Evolutionary conservation across 2,113 vertebrate genomes (phyloP).

Genomic region (Cryptoleucopteryx plumbea): DNA sequence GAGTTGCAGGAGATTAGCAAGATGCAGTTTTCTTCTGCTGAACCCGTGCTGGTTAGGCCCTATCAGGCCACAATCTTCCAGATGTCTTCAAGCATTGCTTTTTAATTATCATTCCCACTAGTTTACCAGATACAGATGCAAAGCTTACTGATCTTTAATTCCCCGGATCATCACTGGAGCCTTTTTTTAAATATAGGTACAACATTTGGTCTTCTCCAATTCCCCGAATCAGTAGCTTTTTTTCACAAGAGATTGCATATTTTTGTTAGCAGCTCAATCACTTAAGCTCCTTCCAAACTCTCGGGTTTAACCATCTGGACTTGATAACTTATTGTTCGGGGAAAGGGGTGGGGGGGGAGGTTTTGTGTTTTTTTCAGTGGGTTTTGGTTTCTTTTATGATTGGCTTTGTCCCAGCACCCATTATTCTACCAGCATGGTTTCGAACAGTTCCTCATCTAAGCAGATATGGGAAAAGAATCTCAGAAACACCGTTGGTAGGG

Average conservation of each 20-base stretch:
- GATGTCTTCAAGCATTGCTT: constrained; percentile 32
- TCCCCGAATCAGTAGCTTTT: background rate
- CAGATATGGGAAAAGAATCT: constrained; percentile 9
- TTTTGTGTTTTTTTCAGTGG: background rate
- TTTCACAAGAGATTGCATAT: constrained; percentile 43
- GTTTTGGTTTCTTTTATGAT: background rate
- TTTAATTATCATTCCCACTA: constrained; percentile 44
- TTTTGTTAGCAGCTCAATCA: constrained; percentile 63
- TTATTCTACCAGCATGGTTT: constrained; percentile 9
- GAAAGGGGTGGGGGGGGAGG: background rate
- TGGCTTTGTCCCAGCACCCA: constrained; percentile 20
- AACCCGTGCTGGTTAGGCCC: background rate
- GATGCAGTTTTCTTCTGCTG: background rate
- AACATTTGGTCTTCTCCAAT: constrained; percentile 52
- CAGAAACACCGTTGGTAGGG: constrained; percentile 4
- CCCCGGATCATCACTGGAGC: constrained; percentile 23
- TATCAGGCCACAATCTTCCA: constrained; percentile 31
- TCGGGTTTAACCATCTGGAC: constrained; percentile 57
- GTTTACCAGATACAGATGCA: constrained; percentile 39
- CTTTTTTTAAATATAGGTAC: constrained; percentile 60
- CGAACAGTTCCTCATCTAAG: constrained; percentile 20
- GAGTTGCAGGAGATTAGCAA: background rate
- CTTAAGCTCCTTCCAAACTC: constrained; percentile 65
- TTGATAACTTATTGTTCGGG: constrained; percentile 45
- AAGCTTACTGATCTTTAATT: constrained; percentile 57